Conservation (phyloP, 2,888 invertebrate species). For the Mellilla xanthometata region DNA sequence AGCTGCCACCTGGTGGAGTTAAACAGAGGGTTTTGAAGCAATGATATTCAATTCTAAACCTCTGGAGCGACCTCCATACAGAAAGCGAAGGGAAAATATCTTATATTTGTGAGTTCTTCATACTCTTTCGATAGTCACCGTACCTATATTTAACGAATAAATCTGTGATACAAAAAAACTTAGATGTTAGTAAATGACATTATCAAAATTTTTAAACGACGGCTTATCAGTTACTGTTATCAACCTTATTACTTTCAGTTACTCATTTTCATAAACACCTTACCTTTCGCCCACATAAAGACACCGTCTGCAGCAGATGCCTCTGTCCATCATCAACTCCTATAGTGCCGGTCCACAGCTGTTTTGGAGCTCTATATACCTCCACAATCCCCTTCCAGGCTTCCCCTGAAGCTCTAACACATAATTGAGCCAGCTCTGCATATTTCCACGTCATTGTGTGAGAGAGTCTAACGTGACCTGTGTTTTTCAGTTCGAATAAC, state of each 20-base stretch:
- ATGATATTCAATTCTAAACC: too few relatives aligned
- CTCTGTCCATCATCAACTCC: slow-evolving; percentile 78
- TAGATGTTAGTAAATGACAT: too few relatives aligned
- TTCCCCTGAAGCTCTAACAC: slow-evolving; percentile 59
- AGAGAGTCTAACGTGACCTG: slow-evolving; percentile 54
- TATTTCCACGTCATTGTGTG: slow-evolving; percentile 71
- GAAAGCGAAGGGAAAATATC: too few relatives aligned
- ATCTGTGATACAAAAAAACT: too few relatives aligned
- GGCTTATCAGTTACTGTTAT: too few relatives aligned
- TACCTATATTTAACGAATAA: too few relatives aligned
- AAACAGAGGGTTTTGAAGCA: too few relatives aligned
- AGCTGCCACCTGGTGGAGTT: slow-evolving; percentile 76
- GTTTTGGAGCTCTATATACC: slow-evolving; percentile 63
- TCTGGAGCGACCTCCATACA: too few relatives aligned
- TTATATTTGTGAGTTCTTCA: too few relatives aligned
- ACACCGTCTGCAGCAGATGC: slow-evolving; percentile 84
- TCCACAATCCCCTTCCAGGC: slow-evolving; percentile 56
- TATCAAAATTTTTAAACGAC: too few relatives aligned
- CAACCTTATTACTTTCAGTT: too few relatives aligned
- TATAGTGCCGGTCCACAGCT: slow-evolving; percentile 81
- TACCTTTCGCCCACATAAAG: slow-evolving; percentile 86
- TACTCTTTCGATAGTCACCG: too few relatives aligned
- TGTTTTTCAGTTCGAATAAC: slow-evolving; percentile 53
- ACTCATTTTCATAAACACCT: background rate
- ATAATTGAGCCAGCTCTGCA: slow-evolving; percentile 63